These are phyloP conservation scores for Esox masquinongy DNA, from an alignment of 2,797 vertebrate species.

Conservation along the genomic window DNA sequence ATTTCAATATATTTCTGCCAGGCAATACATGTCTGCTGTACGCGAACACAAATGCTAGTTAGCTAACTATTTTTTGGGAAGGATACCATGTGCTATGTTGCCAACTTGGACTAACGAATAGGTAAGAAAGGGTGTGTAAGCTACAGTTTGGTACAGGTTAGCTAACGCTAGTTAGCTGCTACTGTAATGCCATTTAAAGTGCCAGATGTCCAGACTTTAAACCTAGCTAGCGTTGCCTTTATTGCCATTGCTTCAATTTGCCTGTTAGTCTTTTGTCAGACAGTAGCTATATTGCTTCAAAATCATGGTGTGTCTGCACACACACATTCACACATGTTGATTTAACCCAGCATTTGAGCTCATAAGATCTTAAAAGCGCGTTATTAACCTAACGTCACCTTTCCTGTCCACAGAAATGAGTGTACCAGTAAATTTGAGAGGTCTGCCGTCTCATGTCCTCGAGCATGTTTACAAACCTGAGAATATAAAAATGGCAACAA, in stretches of 20 bases:
- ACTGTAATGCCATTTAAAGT: neutral
- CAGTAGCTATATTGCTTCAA: neutral
- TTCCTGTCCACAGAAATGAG: conserved; percentile 52
- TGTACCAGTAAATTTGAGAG: conserved; percentile 64
- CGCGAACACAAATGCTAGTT: neutral
- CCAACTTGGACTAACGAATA: neutral
- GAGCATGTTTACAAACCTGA: conserved; percentile 57
- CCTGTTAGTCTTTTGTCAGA: neutral
- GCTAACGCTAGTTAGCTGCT: neutral
- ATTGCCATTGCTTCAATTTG: neutral
- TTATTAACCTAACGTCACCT: neutral
- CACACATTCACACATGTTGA: neutral
- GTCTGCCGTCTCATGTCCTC: conserved; percentile 52
- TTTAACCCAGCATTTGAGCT: neutral
- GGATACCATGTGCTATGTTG: neutral
- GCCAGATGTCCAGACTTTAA: neutral
- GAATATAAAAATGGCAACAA: conserved; percentile 43
- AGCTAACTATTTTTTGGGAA: neutral
- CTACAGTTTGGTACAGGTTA: too few species aligned
- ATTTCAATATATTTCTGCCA: neutral
- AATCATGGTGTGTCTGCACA: neutral
- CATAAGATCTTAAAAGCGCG: neutral
- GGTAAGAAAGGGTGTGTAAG: neutral
- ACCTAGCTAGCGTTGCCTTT: neutral
- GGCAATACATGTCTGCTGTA: neutral